Base-by-base conservation (phyloP, 2,888 invertebrate species). In the Lepidochrysops patricia region DNA sequence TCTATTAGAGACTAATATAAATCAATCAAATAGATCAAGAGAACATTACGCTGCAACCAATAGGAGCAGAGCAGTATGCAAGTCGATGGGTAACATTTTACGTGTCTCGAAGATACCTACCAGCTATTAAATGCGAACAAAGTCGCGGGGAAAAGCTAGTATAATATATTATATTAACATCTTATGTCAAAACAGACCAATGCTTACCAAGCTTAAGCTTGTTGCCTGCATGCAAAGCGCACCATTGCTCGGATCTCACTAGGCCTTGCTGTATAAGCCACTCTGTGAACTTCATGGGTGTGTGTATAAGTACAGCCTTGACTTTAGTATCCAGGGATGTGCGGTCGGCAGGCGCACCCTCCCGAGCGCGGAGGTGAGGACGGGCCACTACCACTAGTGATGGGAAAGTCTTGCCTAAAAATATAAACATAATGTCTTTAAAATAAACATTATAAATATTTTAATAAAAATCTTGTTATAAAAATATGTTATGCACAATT, bases 211-310 rank as follows among this genome's bases (percentile, higher is more conserved):
- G 82, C 74, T 96, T 96, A 0, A 96, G 86, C 68, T 94, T 94
- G 63, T 90, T 91, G 57, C 90, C 90, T 1, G 91, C 79, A 75
- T 96, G 96, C 58, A 92, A 81, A 0, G 90, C 86, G 72, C 97
- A 96, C 76, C 91, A 92, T 75, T 96, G 96, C 72, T 96, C 95
- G 0, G 95, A 93, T 34, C 94, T 90, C 1, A 97, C 92, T 1
- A 96, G 76, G 0, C 96, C 96, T 75, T 95, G 94, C 73, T 96
- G 96, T 62, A 97, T 95, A 57, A 97, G 90, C 96, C 96, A 97
- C 84, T 97, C 97, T 0, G 96, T 95, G 74, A 96, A 96, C 80
- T 95, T 95, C 66, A 95, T 94, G 0, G 96, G 93, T 0, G 93
- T 93, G 73, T 94, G 92, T 92, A 96, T 94, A 12, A 97, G 84